Base-by-base conservation (phyloP, 2,888 invertebrate species). In the Andrena bicolor region DNA sequence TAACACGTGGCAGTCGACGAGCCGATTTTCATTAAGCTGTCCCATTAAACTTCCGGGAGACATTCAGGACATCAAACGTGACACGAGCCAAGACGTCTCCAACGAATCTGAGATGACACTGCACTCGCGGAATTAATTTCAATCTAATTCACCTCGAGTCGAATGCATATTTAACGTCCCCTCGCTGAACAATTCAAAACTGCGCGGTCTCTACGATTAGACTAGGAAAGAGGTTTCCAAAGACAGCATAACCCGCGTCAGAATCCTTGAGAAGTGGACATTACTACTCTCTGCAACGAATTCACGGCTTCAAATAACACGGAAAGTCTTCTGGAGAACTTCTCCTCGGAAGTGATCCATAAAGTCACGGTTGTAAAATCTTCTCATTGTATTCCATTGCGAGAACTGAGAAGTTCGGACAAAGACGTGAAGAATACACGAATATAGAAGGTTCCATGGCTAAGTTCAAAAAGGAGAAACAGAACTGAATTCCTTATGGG, bases 301-400 rank as follows among this genome's bases (percentile, higher is more conserved):
- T 51, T 65, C 48, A 28, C 49, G 49, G 10, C 48, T 20, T 64
- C 26, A 26, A 20, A 23, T 8, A 8, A 2, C 51, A 8, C 30
- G 28, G 49, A 32, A 28, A 20, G 20, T 30, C 51, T 30, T 32
- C 20, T 8, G 23, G 13, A 66, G 23, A 49, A 30, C 66, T 49
- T 16, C 69, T 58, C 3, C 41, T 56, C 49, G 8, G 65, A 61
- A 71, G 32, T 30, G 49, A 51, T 61, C 32, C 20, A 51, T n/a
- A 32, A 61, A 51, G 49, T 49, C 32, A 28, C 32, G 71, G 49
- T 72, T 10, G 49, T 63, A 72, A 72, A 63, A 35, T 16, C 32
- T 26, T 35, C 35, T 72, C 32, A 53, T 20, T 20, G 51, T 30
- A 10, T 30, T 53, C n/a, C 6, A 64, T 13, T 3, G 41, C 7